Evolutionary conservation across 2,888 invertebrate genomes (phyloP), one percentile per base, ranked within the genome.

Genomic region (Phaedon cochleariae): DNA sequence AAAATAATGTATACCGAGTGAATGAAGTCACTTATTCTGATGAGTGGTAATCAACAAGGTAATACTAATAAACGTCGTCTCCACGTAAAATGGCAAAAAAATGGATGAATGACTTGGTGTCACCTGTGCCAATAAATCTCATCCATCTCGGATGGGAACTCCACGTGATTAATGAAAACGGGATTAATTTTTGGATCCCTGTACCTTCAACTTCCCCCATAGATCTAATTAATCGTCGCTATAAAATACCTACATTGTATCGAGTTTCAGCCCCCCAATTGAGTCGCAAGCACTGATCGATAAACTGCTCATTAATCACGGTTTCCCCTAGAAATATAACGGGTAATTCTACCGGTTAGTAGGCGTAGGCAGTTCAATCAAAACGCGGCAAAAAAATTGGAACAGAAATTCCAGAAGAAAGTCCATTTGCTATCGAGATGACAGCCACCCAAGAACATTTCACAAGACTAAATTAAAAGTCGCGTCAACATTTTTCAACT

Each of bases 231-330:
- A 45, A 57, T 45, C 26, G 45, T 12, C 17, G 45, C 45, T 17
- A 41, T 55, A 55, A 57, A 57, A 57, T 29, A 57, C 41, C 45
- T 57, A 26, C 22, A 57, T 57, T 21, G 46, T 45, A 26, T 45
- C 57, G 29, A 22, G 20, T 45, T 45, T 22, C 45, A 57, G 45
- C 45, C 45, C 37, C 54, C 55, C 57, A 41, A 45, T 57, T 26
- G 57, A 45, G 21, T 45, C 57, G 22, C 10, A 22, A 46, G 57
- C 57, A 17, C 26, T 12, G 45, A 57, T 57, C 45, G 57, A 46
- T 46, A 45, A 17, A 26, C 9, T 57, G 15, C 45, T 45, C 55
- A 37, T 57, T 22, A 41, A 57, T 57, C 57, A 57, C 21, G 22
- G 15, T 45, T 22, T 45, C 22, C 18, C 45, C 46, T n/a, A n/a